Percentiles rank a stretch among this genome's conserved stretches.
Evolutionary conservation across 1,140 invertebrate species (phyloP).

Genomic region (Aphelenchoides fujianensis): DNA sequence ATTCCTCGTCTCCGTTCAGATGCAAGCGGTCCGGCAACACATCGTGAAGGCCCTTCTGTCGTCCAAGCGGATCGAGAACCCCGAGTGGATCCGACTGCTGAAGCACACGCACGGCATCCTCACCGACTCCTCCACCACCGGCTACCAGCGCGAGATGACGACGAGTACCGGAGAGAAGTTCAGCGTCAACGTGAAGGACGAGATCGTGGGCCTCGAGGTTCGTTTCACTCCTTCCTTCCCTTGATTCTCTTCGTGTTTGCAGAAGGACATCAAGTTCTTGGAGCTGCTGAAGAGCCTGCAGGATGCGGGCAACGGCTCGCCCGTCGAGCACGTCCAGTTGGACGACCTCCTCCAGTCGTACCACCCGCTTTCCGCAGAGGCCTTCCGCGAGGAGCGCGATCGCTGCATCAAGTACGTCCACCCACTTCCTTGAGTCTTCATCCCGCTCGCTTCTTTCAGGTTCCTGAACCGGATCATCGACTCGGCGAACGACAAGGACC

Average conservation of each 20-base stretch:
- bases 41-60: slow-evolving; percentile 27
- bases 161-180: slow-evolving; percentile 33
- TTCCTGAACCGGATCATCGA: slow-evolving; percentile 39
- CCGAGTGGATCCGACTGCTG: slow-evolving; percentile 26
- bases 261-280: slow-evolving; percentile 23
- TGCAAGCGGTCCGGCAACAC: slow-evolving; percentile 28
- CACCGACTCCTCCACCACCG: slow-evolving; percentile 27
- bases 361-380: slow-evolving; percentile 40
- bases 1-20: slow-evolving; percentile 31
- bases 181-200: slow-evolving; percentile 46
- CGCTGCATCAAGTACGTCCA: slow-evolving; percentile 33
- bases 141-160: slow-evolving; percentile 46
- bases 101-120: slow-evolving; percentile 34
- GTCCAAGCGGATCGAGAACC: neutral
- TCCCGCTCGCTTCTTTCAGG: slow-evolving; percentile 33
- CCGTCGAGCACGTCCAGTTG: slow-evolving; percentile 33
- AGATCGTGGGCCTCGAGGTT: slow-evolving; percentile 44
- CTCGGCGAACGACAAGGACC: slow-evolving; percentile 10
- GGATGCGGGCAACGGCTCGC: neutral
- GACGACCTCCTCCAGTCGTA: slow-evolving; percentile 33
- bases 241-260: no score
- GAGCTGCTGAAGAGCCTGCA: slow-evolving; percentile 28
- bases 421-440: slow-evolving; percentile 2
- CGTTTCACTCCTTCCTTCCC: no score
- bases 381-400: slow-evolving; percentile 36